A percentile compares a stretch with the other conserved stretches of the same genome.
Conservation (phyloP, 2,888 invertebrate species). For the Brachylomia viminalis region DNA sequence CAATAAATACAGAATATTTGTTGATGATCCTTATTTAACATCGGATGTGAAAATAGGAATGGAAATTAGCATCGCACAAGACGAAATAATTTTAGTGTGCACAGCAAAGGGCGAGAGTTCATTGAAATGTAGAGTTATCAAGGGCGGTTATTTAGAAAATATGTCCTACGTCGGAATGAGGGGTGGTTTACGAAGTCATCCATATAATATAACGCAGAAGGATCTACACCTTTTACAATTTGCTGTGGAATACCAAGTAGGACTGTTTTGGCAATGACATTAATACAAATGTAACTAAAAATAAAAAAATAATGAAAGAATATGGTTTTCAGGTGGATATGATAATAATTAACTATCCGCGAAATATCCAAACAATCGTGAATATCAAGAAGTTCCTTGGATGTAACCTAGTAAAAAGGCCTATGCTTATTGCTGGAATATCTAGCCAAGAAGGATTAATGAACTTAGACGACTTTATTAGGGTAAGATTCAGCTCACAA, state of each 20-base stretch:
- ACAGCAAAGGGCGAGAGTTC: constrained; percentile 59
- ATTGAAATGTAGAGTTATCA: constrained; percentile 70
- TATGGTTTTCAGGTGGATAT: constrained; percentile 74
- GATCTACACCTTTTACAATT: constrained; percentile 73
- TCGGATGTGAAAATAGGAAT: constrained; percentile 70
- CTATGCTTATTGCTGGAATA: constrained; percentile 72
- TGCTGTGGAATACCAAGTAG: constrained; percentile 75
- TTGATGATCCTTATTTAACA: constrained; percentile 72
- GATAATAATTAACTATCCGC: constrained; percentile 73
- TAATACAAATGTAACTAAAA: background rate
- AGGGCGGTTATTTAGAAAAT: constrained; percentile 70
- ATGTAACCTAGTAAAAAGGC: constrained; percentile 60
- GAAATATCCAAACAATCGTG: constrained; percentile 66
- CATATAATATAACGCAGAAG: constrained; percentile 65
- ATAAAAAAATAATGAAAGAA: background rate
- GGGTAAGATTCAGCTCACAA: constrained; percentile 60
- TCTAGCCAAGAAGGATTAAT: constrained; percentile 71
- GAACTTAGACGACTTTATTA: constrained; percentile 74
- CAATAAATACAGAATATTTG: constrained; percentile 69
- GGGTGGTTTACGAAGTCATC: constrained; percentile 62
- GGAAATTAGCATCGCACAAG: constrained; percentile 69
- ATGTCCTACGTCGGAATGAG: constrained; percentile 67
- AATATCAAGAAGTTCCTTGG: constrained; percentile 70
- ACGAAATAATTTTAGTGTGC: constrained; percentile 71
- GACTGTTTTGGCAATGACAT: background rate